Evolutionary conservation across 2,113 vertebrate species (phyloP), one percentile per base, ranked within the genome.

Genomic region (Platysteira castanea): DNA sequence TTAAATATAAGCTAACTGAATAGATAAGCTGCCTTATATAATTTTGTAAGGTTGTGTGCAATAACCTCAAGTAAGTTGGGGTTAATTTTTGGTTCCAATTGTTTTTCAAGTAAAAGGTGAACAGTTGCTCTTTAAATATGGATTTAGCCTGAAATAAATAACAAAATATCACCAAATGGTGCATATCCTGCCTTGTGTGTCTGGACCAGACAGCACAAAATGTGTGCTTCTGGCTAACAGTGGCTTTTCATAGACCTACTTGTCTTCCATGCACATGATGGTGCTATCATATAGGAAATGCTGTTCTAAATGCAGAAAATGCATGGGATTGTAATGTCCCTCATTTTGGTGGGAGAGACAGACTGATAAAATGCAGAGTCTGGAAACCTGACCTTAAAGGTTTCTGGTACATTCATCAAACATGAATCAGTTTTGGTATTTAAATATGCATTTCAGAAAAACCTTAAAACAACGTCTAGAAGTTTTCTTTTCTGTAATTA

Each of bases 11-110:
- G 24, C 17, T 86, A 35, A 57, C 41, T 50, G n/a, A 54, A 30
- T 59, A 54, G 33, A 18, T 81, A 59, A 84, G 13, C 21, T 81
- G 39, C 37, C 19, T 56, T 68, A 28, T 11, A 9, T 61, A 30
- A 33, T 65, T 68, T 77, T 65, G 0, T 21, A 68, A n/a, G 6
- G 16, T 60, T 75, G 2, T 1, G 0, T 57, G 13, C 31, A 35
- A 19, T 63, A 71, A 71, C 3, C 9, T 75, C 10, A 23, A 71
- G 41, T 79, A 69, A 68, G 68, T 44, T n/a, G 12, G 28, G 15
- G 4, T 10, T 71, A 22, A 14, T 23, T 82, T 95, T 87, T 3
- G 1, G 5, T 64, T 90, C 24, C 30, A 61, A 0, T 53, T 82
- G 15, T 47, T 33, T 83, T 92, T 92, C 41, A 67, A 18, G 17